Base-by-base conservation (phyloP, 2,797 vertebrate genomes). In the Loris lydekkerianus region DNA sequence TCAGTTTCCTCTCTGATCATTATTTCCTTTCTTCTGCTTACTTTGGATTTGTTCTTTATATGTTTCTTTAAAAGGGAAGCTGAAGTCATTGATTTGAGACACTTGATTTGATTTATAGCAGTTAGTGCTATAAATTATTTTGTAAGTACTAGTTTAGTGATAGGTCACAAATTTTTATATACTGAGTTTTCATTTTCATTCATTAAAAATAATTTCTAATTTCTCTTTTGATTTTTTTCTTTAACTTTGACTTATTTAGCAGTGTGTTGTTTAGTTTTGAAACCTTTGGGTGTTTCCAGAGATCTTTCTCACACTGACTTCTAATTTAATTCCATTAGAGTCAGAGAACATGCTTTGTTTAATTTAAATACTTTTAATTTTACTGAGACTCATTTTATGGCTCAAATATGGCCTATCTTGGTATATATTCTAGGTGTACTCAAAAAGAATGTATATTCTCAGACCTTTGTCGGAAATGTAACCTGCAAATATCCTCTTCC, bases 291-390 rank as follows among this genome's bases (percentile, higher is more conserved):
- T 37, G 61, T 67, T 67, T 84, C 61, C 65, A 91, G 70, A 67
- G 77, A 83, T 34, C 29, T 3, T n/a, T 49, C 43, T 72, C 13
- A 77, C 20, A 87, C 58, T 87, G 34, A 86, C 43, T 87, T 84
- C 31, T 93, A 65, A 87, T 77, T 82, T 82, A 89, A 89, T 85
- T 63, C 63, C 29, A 82, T 56, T 86, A 63, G 58, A 86, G 10
- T 69, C 58, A 73, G 27, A 80, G 58, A 85, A 89, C 13, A 69
- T 63, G 53, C 23, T 84, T 93, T 87, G 25, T 46, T 67, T 91
- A 21, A 94, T 49, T 91, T 87, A 63, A 91, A 70, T 69, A 23
- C 76, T 89, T 89, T 89, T 18, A 80, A 10, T 81, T 94, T 89
- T 89, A 85, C 49, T 49, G 46, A 83, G 21, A 43, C 31, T 67